These are phyloP conservation scores for Paguma larvata DNA, from an alignment of 2,797 vertebrate genomes.

Conservation along the genomic window DNA sequence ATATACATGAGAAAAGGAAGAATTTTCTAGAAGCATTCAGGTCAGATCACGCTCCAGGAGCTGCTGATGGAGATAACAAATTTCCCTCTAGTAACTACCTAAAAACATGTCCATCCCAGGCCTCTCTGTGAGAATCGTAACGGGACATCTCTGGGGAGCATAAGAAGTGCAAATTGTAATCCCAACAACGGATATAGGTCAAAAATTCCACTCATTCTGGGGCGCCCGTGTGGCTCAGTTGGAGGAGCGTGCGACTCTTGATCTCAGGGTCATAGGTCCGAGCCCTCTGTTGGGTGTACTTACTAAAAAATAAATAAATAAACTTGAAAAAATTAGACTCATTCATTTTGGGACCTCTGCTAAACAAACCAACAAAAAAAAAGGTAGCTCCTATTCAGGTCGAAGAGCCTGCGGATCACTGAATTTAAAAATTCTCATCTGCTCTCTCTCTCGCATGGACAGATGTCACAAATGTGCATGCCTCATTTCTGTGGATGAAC, in stretches of 20 bases:
- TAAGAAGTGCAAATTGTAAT: slow-evolving; percentile 57
- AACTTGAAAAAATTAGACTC: slow-evolving; percentile 18
- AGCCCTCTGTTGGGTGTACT: neutral
- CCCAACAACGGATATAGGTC: slow-evolving; percentile 18
- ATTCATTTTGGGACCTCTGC: slow-evolving; percentile 18
- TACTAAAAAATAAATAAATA: neutral
- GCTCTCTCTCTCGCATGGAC: neutral
- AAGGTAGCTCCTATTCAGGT: neutral
- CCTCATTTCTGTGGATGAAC: neutral
- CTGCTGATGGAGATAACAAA: slow-evolving; percentile 54
- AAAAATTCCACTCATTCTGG: slow-evolving; percentile 54
- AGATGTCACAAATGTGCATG: neutral
- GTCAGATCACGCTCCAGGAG: neutral
- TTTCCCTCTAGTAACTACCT: slow-evolving; percentile 69
- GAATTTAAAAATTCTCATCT: slow-evolving; percentile 6
- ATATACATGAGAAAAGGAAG: slow-evolving; percentile 54
- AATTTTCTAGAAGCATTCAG: slow-evolving; percentile 49
- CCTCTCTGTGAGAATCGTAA: slow-evolving; percentile 18
- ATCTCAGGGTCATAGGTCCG: neutral
- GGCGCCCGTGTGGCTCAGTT: neutral
- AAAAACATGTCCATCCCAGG: slow-evolving; percentile 59
- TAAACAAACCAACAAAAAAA: neutral
- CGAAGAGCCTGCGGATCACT: neutral
- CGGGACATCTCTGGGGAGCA: slow-evolving; percentile 56
- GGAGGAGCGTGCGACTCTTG: neutral